Evolutionary conservation across 2,888 invertebrate genomes (phyloP), one percentile per base, ranked within the genome.

Genomic region (Athetis lepigone): DNA sequence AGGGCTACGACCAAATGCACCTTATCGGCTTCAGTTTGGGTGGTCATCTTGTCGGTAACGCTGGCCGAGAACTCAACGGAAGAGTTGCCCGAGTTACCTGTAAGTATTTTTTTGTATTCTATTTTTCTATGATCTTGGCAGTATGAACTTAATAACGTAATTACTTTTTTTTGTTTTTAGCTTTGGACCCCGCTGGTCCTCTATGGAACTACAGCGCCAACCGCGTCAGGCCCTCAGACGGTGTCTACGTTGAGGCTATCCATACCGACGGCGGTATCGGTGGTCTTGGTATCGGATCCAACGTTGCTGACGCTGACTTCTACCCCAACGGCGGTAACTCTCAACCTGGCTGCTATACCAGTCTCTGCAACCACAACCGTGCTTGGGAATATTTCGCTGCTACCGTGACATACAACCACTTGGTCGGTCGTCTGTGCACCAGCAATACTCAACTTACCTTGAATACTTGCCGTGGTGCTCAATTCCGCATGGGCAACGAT

Each of bases 261-360:
- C 88, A 89, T 62, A 85, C 85, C 0, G 78, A 84, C 25, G 81
- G 83, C 3, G 78, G 75, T 75, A 18, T 67, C 81, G 91, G 23
- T 74, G 95, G 83, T 88, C 93, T 78, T 84, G 95, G 73, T 86
- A 95, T 89, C 11, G 93, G 93, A 0, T 77, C 85, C 1, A 80
- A 89, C 3, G 85, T 95, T 3, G 96, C 94, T 0, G 88, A 95
- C 62, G 95, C 87, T 7, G 96, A 96, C 81, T 96, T 96, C 85
- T 96, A 94, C 90, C 95, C 95, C n/a, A 96, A 96, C 68, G 91
- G 93, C 42, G 96, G 96, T 2, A 82, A 54, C 27, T 76, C 75
- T 13, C 90, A 91, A 60, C 90, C 90, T 4, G 89, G 87, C 0
- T 91, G 90, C 37, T 2, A 72, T 2, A 83, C 83, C n/a, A 75